phyloP scores from a whole-genome alignment of 2,113 vertebrate genomes.

The Quiscalus mexicanus region DNA sequence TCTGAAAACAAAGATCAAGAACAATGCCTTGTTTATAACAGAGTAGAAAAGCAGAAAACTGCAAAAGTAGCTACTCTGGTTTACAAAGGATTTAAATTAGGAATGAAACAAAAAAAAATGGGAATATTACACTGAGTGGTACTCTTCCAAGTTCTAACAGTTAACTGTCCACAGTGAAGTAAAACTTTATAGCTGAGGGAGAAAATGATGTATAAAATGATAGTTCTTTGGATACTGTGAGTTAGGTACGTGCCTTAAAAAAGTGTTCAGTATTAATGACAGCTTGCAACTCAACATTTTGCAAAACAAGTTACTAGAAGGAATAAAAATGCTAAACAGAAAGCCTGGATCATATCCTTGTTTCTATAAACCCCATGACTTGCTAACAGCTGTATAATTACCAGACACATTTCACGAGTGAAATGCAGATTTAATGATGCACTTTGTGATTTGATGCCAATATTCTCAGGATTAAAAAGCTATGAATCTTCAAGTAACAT shows the following conservation, averaged over 20 bases:
- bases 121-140: neutral
- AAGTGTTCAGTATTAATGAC: neutral
- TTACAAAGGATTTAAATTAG: neutral
- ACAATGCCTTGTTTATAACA: neutral
- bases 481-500: neutral
- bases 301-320: neutral
- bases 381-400: neutral
- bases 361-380: neutral
- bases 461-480: neutral
- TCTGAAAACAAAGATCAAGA: neutral
- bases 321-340: neutral
- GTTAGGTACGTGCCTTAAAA: rapidly evolving
- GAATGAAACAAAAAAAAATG: neutral
- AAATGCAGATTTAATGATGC: neutral
- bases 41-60: neutral
- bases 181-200: neutral
- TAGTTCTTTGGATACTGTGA: neutral
- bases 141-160: neutral
- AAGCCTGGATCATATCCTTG: neutral
- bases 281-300: neutral
- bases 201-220: neutral
- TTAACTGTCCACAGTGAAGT: neutral
- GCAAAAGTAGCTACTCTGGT: neutral
- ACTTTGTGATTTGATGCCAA: neutral
- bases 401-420: neutral